phyloP scores from a whole-genome alignment of 1,140 invertebrate genomes.

The Drosophila nikananu region DNA sequence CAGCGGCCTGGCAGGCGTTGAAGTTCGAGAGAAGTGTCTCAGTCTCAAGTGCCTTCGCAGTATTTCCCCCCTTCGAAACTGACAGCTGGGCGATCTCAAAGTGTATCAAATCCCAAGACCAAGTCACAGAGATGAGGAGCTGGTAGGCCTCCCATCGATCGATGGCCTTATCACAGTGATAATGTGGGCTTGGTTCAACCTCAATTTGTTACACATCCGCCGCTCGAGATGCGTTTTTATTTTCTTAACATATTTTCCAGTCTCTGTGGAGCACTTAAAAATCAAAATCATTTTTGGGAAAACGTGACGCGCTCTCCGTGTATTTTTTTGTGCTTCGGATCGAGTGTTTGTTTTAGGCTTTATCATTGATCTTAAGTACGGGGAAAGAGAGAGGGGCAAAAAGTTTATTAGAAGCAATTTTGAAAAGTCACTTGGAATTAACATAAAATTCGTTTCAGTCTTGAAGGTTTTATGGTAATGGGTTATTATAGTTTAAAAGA shows the following conservation, averaged over 20 bases:
- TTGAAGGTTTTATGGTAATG: conserved; percentile 49
- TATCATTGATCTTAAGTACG: conserved; percentile 56
- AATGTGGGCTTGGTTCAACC: conserved; percentile 59
- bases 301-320: conserved; percentile 70
- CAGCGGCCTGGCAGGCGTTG: conserved; percentile 79
- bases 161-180: conserved; percentile 77
- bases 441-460: conserved; percentile 24
- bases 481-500: not conserved
- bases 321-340: conserved; percentile 12
- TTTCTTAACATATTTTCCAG: conserved; percentile 67
- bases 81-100: conserved; percentile 64
- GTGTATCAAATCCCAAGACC: conserved; percentile 2
- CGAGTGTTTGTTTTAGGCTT: conserved; percentile 77
- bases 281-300: conserved; percentile 40
- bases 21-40: conserved; percentile 83
- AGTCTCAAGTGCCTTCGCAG: conserved; percentile 83
- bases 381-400: conserved; percentile 2
- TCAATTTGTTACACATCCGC: conserved; percentile 61
- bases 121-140: conserved; percentile 5
- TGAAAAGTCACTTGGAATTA: conserved; percentile 56
- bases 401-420: conserved; percentile 57
- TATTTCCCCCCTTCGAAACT: conserved; percentile 60
- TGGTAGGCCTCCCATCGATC: conserved; percentile 25
- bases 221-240: conserved; percentile 51
- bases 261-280: conserved; percentile 51